Conservation (phyloP, 2,113 vertebrate species). For the Onychostoma macrolepis region DNA sequence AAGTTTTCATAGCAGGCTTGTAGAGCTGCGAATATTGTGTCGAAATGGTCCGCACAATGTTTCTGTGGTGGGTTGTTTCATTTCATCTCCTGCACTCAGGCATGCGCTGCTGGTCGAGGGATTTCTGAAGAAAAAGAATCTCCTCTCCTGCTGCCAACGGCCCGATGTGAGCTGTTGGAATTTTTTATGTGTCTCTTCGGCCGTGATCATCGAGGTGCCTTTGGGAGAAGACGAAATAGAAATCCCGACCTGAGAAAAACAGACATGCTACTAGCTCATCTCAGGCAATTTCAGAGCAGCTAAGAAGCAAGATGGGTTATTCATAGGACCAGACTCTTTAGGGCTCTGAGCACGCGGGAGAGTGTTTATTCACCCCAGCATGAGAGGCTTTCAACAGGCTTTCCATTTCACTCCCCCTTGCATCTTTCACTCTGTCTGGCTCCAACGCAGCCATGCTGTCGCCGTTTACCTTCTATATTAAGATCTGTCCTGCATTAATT, state of each 20-base stretch:
- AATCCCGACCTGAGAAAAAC: constrained; percentile 21
- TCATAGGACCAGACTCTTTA: constrained; percentile 43
- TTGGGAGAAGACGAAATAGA: constrained; percentile 40
- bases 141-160: constrained; percentile 4
- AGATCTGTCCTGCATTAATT: constrained; percentile 26
- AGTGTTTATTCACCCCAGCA: constrained; percentile 42
- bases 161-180: constrained; percentile 16
- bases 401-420: constrained; percentile 30
- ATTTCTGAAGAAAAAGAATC: constrained; percentile 24
- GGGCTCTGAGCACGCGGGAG: constrained; percentile 18
- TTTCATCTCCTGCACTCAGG: constrained; percentile 28
- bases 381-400: constrained; percentile 42
- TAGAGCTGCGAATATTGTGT: neutral
- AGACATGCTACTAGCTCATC: constrained; percentile 44
- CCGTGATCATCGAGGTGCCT: constrained; percentile 43
- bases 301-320: constrained; percentile 47
- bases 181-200: constrained; percentile 40
- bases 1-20: constrained; percentile 20
- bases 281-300: constrained; percentile 46
- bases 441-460: neutral
- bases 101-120: neutral
- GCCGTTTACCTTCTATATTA: constrained; percentile 27
- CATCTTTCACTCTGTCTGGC: constrained; percentile 26
- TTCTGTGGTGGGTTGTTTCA: constrained; percentile 27
- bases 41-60: neutral